Evolutionary conservation across 2,888 invertebrate species (phyloP), one percentile per base, ranked within the genome.

Genomic region (Andrena praecox): DNA sequence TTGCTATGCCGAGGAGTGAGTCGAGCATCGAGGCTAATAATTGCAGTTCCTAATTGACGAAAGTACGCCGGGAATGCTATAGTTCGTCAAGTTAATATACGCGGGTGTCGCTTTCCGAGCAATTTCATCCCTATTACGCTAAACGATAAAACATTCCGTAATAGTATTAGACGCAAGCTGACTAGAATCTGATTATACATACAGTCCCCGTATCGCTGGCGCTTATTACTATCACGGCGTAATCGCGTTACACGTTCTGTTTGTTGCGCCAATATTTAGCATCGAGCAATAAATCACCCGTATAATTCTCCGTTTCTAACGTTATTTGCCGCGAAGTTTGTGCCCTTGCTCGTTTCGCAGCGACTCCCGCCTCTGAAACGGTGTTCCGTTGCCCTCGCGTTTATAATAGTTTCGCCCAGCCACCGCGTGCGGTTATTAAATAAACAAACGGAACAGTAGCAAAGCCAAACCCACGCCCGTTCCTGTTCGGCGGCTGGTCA

Each of bases 241-340:
- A 77, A 80, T 71, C 63, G 54, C 7, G 29, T 80, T 79, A 80
- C 42, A 52, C 27, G 72, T 66, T 66, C 52, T 80, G 64, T 81
- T 69, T 66, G 68, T 69, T 66, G 24, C 52, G 48, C 20, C 52
- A 81, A 81, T 71, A 81, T 81, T 81, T 80, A 70, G 31, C 69
- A 31, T 27, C 35, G 50, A 50, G 56, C 29, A 67, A 79, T 79
- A 78, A 63, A 79, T 80, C 69, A 68, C 16, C 56, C 50, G 67
- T 31, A 56, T 20, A 71, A 76, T 59, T 68, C 71, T 52, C 80
- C 63, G 56, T 68, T 52, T 35, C 62, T 67, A 63, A 75, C 54
- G 20, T 76, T 76, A 71, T 67, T 80, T 64, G 4, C 68, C 42
- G 67, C 50, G 31, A 31, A 68, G 20, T 67, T 72, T 63, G 42